Conservation (phyloP, 2,797 vertebrate species). For the Enteromius thamalakanensis region DNA sequence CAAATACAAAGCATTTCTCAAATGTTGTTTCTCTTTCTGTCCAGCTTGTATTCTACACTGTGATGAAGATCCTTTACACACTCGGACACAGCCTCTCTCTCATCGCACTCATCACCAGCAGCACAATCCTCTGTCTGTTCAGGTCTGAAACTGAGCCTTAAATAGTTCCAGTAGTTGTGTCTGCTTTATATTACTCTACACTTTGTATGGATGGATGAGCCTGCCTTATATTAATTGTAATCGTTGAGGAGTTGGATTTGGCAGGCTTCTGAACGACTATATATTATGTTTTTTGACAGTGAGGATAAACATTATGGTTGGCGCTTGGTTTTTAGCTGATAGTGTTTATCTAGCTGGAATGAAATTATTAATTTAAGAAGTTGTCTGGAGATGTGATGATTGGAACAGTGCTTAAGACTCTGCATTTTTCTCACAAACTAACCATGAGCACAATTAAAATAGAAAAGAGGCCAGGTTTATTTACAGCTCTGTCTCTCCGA, state of each 20-base stretch:
- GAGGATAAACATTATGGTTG: slow-evolving; percentile 55
- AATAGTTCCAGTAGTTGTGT: slow-evolving; percentile 34
- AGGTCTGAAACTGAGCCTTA: slow-evolving; percentile 75
- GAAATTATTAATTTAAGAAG: slow-evolving; percentile 57
- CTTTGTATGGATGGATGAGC: slow-evolving; percentile 36
- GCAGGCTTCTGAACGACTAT: slow-evolving; percentile 46
- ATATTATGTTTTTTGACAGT: slow-evolving; percentile 50
- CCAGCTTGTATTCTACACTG: slow-evolving; percentile 85
- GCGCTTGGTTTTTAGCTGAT: slow-evolving; percentile 30
- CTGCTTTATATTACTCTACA: slow-evolving; percentile 45
- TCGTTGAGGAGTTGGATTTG: slow-evolving; percentile 43
- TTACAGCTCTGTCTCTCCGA: slow-evolving; percentile 36
- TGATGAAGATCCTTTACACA: slow-evolving; percentile 87
- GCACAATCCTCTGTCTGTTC: slow-evolving; percentile 87
- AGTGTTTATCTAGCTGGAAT: slow-evolving; percentile 54
- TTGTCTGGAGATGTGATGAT: slow-evolving; percentile 58
- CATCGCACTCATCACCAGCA: slow-evolving; percentile 86
- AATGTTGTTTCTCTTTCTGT: slow-evolving; percentile 46
- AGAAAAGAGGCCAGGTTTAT: slow-evolving; percentile 14
- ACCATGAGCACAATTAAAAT: slow-evolving; percentile 19
- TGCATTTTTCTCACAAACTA: slow-evolving; percentile 16
- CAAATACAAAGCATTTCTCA: slow-evolving; percentile 6
- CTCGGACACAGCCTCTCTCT: slow-evolving; percentile 91
- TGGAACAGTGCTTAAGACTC: slow-evolving; percentile 62
- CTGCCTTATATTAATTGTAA: slow-evolving; percentile 52